A percentile compares a stretch with the other conserved stretches of the same genome.
phyloP scores from a whole-genome alignment of 2,888 invertebrate species.

The Lacanobia oleracea region DNA sequence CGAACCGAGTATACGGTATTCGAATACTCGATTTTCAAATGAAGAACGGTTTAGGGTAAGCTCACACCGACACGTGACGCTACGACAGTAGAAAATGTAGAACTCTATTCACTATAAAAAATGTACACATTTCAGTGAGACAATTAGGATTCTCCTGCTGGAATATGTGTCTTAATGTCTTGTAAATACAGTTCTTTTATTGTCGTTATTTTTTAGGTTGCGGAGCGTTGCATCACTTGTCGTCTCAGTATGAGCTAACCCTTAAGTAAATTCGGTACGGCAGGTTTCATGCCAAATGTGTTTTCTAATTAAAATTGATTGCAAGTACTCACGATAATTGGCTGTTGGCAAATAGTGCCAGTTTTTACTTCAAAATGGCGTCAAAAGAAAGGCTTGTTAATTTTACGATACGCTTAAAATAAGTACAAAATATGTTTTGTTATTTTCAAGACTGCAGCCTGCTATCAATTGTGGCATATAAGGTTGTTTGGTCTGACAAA shows the following conservation, averaged over 20 bases:
- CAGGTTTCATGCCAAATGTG: slow-evolving; percentile 44
- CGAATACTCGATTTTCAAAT: slow-evolving; percentile 48
- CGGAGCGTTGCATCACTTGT: not conserved
- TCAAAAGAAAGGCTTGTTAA: slow-evolving; percentile 35
- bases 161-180: not conserved
- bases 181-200: not conserved
- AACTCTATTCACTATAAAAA: not conserved
- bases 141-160: not conserved
- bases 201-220: not conserved
- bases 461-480: not conserved
- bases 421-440: not conserved
- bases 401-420: not conserved
- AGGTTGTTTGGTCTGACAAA: not conserved
- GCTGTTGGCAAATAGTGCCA: slow-evolving; percentile 41
- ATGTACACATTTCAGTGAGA: not conserved
- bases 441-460: too few relatives aligned
- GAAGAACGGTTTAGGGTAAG: slow-evolving; percentile 31
- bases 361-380: slow-evolving; percentile 44
- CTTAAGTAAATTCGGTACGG: slow-evolving; percentile 29
- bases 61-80: not conserved
- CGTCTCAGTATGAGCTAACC: not conserved
- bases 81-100: not conserved
- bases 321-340: slow-evolving; percentile 43
- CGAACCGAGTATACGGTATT: slow-evolving; percentile 46
- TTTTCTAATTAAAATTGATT: slow-evolving; percentile 50